phyloP scores from a whole-genome alignment of 2,888 invertebrate genomes.

The Cremastinae sp. region DNA sequence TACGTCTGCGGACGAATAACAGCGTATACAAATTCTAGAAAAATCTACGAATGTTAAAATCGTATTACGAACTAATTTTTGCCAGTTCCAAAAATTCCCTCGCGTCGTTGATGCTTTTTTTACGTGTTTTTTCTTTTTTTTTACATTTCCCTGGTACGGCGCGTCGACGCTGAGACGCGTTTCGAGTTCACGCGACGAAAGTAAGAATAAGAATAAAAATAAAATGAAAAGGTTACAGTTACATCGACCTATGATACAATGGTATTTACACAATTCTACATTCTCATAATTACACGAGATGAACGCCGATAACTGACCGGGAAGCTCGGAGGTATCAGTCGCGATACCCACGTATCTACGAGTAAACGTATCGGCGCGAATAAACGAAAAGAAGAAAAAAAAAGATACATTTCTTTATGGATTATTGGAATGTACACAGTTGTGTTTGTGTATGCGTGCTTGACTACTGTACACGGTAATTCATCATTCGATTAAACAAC shows the following conservation, averaged over 20 bases:
- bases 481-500: slow-evolving; percentile 18
- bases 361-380: slow-evolving; percentile 43
- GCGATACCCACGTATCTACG: slow-evolving; percentile 31
- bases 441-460: no score
- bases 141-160: slow-evolving; percentile 28
- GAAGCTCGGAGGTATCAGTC: slow-evolving; percentile 53
- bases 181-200: slow-evolving; percentile 35
- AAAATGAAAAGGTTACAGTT: slow-evolving; percentile 11
- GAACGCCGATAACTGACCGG: slow-evolving; percentile 50
- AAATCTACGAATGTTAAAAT: slow-evolving; percentile 52
- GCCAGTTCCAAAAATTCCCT: slow-evolving; percentile 32
- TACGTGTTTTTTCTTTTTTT: slow-evolving; percentile 13
- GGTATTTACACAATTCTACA: slow-evolving; percentile 54
- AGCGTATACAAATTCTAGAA: slow-evolving; percentile 55
- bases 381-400: no score
- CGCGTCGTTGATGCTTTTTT: slow-evolving; percentile 9
- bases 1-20: slow-evolving; percentile 46
- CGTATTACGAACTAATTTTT: slow-evolving; percentile 49
- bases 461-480: slow-evolving; percentile 32
- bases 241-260: slow-evolving; percentile 49
- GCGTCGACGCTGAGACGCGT: slow-evolving; percentile 43
- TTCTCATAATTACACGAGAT: slow-evolving; percentile 29
- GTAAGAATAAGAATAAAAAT: slow-evolving; percentile 34
- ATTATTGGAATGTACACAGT: slow-evolving; percentile 56
- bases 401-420: slow-evolving; percentile 41